These are phyloP conservation scores for Pantherophis guttatus DNA, from an alignment of 2,113 vertebrate species.

Conservation along the genomic window DNA sequence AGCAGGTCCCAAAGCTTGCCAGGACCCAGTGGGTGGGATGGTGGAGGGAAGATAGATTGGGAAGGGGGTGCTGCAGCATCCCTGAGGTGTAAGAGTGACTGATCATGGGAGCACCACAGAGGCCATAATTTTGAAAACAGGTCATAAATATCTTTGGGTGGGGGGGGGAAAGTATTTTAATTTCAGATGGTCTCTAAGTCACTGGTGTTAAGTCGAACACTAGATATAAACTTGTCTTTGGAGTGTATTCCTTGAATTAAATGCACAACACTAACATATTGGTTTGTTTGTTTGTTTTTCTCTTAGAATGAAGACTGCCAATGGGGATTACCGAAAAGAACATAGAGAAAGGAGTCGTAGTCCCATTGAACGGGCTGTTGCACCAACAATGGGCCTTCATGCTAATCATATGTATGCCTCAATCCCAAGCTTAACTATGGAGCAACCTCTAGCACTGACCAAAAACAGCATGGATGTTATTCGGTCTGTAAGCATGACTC, in stretches of 20 bases:
- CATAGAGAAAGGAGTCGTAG: slow-evolving; percentile 88
- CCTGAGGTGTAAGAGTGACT: not conserved
- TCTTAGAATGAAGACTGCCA: slow-evolving; percentile 86
- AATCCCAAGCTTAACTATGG: slow-evolving; percentile 87
- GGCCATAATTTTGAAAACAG: not conserved
- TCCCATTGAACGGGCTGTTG: slow-evolving; percentile 84
- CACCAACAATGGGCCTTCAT: slow-evolving; percentile 82
- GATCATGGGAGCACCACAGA: not conserved
- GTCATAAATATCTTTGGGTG: not conserved
- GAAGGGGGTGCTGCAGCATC: not conserved
- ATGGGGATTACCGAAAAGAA: slow-evolving; percentile 92
- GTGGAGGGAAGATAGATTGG: not conserved
- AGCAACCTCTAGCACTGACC: slow-evolving; percentile 96
- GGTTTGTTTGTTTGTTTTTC: not conserved
- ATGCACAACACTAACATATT: not conserved
- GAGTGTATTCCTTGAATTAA: not conserved
- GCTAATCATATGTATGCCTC: slow-evolving; percentile 81
- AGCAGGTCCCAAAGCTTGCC: not conserved
- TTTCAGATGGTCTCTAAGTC: not conserved
- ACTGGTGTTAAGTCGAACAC: not conserved
- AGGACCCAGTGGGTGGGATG: not conserved
- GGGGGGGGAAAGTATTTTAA: not conserved
- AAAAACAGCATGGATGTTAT: slow-evolving; percentile 86
- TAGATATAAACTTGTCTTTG: not conserved
- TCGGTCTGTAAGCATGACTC: slow-evolving; percentile 72